Evolutionary conservation across 2,888 invertebrate genomes (phyloP).

Genomic region (Himalopsyche kuldschensis): DNA sequence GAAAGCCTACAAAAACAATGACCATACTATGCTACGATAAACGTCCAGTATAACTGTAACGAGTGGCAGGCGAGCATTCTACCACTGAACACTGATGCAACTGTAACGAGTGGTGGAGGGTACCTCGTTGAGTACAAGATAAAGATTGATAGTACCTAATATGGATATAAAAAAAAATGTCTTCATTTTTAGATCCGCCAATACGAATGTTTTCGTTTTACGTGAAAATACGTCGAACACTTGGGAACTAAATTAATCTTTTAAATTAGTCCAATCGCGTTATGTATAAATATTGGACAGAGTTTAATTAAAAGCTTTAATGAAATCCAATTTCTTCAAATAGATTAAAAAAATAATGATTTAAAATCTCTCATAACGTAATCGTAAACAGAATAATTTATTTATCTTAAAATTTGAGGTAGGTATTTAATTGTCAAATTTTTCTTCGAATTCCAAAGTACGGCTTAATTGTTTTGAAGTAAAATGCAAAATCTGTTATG

Average conservation of each 20-base stretch:
- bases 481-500: neutral
- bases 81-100: no score
- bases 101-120: no score
- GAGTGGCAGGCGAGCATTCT: no score
- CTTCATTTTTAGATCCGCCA: no score
- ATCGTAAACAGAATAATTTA: neutral
- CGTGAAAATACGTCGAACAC: no score
- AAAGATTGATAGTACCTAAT: no score
- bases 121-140: no score
- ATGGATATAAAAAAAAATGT: no score
- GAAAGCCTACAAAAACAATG: no score
- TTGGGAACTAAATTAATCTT: neutral
- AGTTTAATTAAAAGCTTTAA: neutral
- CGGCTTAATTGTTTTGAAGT: neutral
- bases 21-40: no score
- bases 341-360: neutral
- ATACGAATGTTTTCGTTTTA: no score
- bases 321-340: neutral
- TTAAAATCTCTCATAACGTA: neutral
- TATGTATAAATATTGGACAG: neutral
- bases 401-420: neutral
- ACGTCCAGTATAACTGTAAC: no score
- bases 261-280: neutral
- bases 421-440: neutral
- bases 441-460: neutral